Evolutionary conservation across 23 tunicate genomes (phyloP).

Genomic region (Halocynthia roretzi): DNA sequence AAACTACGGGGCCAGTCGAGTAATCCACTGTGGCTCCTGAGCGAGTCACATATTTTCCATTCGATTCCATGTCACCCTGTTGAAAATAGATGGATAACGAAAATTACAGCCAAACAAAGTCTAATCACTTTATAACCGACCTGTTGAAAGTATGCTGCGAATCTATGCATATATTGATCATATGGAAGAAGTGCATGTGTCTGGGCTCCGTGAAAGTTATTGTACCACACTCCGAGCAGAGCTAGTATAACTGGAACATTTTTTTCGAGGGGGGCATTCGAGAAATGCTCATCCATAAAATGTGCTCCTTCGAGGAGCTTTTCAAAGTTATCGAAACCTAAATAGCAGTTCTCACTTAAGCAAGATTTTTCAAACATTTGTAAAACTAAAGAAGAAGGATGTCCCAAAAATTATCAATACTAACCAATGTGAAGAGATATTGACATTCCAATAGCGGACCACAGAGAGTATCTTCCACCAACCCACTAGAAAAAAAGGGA

Average conservation of each 20-base stretch:
- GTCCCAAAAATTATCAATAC: neutral
- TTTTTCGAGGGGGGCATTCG: constrained; percentile 46
- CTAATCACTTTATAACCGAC: constrained; percentile 15
- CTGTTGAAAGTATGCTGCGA: constrained; percentile 99
- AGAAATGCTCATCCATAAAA: constrained; percentile 88
- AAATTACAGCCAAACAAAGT: neutral
- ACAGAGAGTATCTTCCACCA: constrained; percentile 96
- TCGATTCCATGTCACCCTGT: constrained; percentile 99
- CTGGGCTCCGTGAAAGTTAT: constrained; percentile 92
- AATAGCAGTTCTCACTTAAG: neutral
- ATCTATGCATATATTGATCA: constrained; percentile 96
- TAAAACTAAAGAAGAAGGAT: neutral
- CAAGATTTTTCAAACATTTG: neutral
- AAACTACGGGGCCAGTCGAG: constrained; percentile 97
- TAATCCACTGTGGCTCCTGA: constrained; percentile 83
- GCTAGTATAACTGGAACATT: constrained; percentile 87
- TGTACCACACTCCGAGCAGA: constrained; percentile 92
- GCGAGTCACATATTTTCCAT: constrained; percentile 96
- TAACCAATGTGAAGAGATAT: constrained; percentile 88
- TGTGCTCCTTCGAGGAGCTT: constrained; percentile 82
- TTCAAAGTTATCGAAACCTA: constrained; percentile 87
- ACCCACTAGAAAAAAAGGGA: constrained; percentile 69
- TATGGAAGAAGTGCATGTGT: constrained; percentile 97
- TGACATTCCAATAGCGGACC: constrained; percentile 98
- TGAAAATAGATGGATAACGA: too few relatives aligned